Evolutionary conservation across 2,888 invertebrate species (phyloP), one percentile per base, ranked within the genome.

Genomic region (Thereva unica): DNA sequence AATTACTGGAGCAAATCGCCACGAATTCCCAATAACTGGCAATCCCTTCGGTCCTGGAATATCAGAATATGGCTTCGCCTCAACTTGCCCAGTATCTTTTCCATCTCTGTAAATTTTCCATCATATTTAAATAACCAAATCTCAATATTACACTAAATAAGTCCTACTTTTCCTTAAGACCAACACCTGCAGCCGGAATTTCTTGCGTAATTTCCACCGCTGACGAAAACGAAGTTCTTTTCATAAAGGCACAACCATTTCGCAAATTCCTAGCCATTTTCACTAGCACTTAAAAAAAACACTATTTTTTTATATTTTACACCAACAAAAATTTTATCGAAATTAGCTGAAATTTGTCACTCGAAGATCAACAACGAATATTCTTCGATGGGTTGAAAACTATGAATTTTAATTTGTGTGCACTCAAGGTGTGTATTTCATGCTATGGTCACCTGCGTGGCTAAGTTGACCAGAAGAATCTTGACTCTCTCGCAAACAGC

Each of bases 11-110:
- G 91, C 88, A 78, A 92, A 91, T 71, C 91, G 84, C 92, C 92
- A 92, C 4, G 90, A 87, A 78, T 92, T 92, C 65, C 92, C 92
- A 57, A 92, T 81, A 54, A 91, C 66, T 1, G 91, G 91, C 75
- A 90, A 78, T 57, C 87, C 87, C 79, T 83, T 86, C 12, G 91
- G 91, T 23, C 92, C 92, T 4, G 92, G 92, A 76, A 92, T 87
- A 68, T 85, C 84, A 57, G 83, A 78, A 78, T 90, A 92, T 0
- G 86, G 84, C 66, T 78, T 80, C 4, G 53, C 42, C 10, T 64
- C 12, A n/a, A 53, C 40, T 57, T 50, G 23, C 40, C 64, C 52
- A 38, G 12, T 49, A 47, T 59, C 37, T 66, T 66, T 66, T 40
- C 9, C 40, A 23, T 44, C 53, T 44, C 45, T 63, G 50, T 53